Percentiles rank a stretch among this genome's conserved stretches.
Conservation (phyloP, 1,140 invertebrate genomes). For the Heterodera schachtii region DNA sequence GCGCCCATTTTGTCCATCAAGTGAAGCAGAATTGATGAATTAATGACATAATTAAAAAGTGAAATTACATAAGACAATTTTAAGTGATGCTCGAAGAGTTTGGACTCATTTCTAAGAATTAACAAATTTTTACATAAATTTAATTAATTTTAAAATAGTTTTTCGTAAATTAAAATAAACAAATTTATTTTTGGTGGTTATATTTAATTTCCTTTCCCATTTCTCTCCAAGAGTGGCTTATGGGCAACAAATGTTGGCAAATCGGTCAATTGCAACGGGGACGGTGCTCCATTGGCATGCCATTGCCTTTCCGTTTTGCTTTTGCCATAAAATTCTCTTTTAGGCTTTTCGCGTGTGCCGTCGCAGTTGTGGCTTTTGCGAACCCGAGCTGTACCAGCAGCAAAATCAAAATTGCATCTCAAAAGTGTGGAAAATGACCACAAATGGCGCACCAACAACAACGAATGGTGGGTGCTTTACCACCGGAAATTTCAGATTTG, state of each 20-base stretch:
- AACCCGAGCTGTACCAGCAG: constrained; percentile 22
- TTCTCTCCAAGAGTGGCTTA: constrained; percentile 7
- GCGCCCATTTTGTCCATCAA: constrained; percentile 28
- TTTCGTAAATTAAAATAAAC: background rate
- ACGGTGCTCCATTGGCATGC: constrained; percentile 5
- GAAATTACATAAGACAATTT: no score
- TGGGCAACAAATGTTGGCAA: constrained; percentile 23
- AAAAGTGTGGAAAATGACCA: background rate
- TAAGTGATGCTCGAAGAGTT: no score
- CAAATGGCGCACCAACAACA: background rate
- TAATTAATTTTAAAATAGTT: background rate
- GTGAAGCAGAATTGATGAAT: background rate
- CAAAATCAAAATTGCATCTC: constrained; percentile 8
- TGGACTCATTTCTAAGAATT: no score
- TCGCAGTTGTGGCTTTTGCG: constrained; percentile 41
- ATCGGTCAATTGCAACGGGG: constrained; percentile 29
- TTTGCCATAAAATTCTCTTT: background rate
- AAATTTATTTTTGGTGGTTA: background rate
- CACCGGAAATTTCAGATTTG: no score
- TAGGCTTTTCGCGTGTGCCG: constrained; percentile 37
- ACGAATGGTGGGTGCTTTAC: background rate
- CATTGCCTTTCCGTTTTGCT: background rate
- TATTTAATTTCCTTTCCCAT: background rate
- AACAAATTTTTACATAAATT: no score
- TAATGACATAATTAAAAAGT: background rate